Percentiles rank a stretch among this genome's conserved stretches.
These are phyloP conservation scores for Thereva nobilitata DNA, from an alignment of 2,888 invertebrate species.

Conservation along the genomic window DNA sequence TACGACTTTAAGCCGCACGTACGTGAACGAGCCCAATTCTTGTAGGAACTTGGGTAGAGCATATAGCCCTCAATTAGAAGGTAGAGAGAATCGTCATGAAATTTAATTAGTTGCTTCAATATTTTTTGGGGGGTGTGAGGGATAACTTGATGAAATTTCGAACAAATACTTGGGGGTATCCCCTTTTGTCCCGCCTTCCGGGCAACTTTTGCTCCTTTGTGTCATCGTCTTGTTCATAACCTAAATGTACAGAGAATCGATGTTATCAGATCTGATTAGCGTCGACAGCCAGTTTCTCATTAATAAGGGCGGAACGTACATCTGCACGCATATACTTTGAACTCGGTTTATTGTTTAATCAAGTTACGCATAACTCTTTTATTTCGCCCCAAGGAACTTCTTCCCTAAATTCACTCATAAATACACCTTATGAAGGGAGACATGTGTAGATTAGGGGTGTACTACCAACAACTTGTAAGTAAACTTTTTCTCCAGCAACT, in stretches of 20 bases:
- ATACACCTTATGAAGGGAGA: slow-evolving; percentile 26
- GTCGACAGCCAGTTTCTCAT: slow-evolving; percentile 7
- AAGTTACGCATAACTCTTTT: slow-evolving; percentile 36
- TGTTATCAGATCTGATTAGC: slow-evolving; percentile 29
- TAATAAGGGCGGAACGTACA: neutral
- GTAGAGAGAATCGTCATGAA: too few relatives aligned
- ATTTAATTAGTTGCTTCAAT: too few relatives aligned
- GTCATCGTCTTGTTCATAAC: too few relatives aligned
- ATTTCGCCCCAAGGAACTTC: slow-evolving; percentile 20
- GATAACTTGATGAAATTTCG: too few relatives aligned
- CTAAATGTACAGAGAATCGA: slow-evolving; percentile 6
- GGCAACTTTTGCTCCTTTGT: too few relatives aligned
- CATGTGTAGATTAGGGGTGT: slow-evolving; percentile 26
- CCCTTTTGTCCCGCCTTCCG: too few relatives aligned
- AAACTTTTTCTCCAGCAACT: slow-evolving; percentile 14
- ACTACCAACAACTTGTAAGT: slow-evolving; percentile 12
- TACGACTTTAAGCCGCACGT: too few relatives aligned
- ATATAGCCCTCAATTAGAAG: too few relatives aligned
- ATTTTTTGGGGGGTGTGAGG: too few relatives aligned
- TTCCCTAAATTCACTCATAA: slow-evolving; percentile 26
- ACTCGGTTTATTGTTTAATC: slow-evolving; percentile 38
- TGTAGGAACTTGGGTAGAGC: too few relatives aligned
- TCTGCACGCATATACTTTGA: neutral
- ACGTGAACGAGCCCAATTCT: too few relatives aligned
- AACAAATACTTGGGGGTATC: too few relatives aligned